A percentile compares a stretch with the other conserved stretches of the same genome.
Conservation (phyloP, 92 coral and sea anemone species). For the Siderastrea siderea region DNA sequence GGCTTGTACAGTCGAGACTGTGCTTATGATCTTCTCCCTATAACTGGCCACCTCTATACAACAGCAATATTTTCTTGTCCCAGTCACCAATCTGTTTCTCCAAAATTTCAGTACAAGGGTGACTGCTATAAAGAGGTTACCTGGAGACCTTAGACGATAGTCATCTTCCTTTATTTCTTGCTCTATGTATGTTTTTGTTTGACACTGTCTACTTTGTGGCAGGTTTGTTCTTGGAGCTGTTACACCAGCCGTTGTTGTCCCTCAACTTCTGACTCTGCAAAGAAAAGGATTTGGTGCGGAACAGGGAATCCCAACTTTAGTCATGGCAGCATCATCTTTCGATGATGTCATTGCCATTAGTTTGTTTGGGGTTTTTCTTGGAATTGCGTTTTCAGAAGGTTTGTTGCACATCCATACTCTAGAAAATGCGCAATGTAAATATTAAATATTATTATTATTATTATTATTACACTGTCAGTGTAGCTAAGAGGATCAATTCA, state of each 20-base stretch:
- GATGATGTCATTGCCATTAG: conserved; percentile 99
- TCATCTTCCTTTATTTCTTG: background rate
- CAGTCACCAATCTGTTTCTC: no score
- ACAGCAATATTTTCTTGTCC: no score
- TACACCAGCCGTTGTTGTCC: conserved; percentile 99
- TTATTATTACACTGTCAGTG: no score
- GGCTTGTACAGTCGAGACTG: no score
- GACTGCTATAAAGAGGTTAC: no score
- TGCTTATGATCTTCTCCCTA: no score
- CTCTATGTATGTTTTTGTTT: background rate
- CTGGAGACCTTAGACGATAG: no score
- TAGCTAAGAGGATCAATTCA: no score
- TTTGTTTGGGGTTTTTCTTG: conserved; percentile 94
- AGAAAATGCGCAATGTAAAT: background rate
- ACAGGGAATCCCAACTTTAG: conserved; percentile 97
- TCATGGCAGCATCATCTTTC: conserved; percentile 98
- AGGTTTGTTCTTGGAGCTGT: conserved; percentile 99
- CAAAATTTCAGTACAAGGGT: no score
- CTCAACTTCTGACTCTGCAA: conserved; percentile 88
- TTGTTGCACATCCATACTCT: background rate
- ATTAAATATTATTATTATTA: no score
- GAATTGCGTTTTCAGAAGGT: conserved; percentile 97
- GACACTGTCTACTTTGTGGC: background rate
- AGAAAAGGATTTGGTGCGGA: conserved; percentile 91
- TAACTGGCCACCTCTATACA: no score